A percentile compares a stretch with the other conserved stretches of the same genome.
Conservation (phyloP, 2,113 vertebrate species). For the Fregetta grallaria region DNA sequence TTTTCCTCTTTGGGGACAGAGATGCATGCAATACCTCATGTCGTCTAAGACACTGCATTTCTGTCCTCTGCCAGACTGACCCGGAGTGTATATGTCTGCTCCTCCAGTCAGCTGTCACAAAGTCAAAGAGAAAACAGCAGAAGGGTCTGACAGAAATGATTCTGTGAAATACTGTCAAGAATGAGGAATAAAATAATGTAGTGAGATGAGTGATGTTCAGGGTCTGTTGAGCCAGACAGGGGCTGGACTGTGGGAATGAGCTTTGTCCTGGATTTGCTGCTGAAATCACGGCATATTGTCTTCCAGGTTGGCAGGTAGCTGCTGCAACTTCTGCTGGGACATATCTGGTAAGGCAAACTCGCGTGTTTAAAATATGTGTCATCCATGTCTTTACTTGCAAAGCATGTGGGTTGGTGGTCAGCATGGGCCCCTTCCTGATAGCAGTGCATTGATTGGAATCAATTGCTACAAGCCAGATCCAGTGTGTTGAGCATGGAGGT, state of each 20-base stretch:
- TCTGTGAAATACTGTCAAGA: neutral
- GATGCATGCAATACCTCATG: neutral
- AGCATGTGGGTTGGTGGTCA: neutral
- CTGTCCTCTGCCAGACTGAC: neutral
- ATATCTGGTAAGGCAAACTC: neutral
- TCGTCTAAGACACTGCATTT: neutral
- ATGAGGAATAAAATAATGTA: neutral
- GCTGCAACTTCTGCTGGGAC: neutral
- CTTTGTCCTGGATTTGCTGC: neutral
- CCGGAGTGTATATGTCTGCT: neutral
- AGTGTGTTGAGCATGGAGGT: neutral
- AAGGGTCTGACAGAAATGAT: neutral
- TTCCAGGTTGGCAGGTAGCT: conserved; percentile 30
- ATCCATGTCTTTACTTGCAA: neutral
- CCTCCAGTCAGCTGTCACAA: neutral
- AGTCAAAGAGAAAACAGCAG: neutral
- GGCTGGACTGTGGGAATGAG: neutral
- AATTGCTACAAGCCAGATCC: neutral
- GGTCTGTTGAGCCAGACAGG: neutral
- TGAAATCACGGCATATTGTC: rapidly evolving
- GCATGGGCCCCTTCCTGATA: neutral
- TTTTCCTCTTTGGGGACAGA: neutral
- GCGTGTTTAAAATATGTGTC: rapidly evolving
- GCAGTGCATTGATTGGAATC: neutral
- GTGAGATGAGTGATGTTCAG: neutral